Percentiles rank a stretch among this genome's conserved stretches.
Conservation (phyloP, 2,888 invertebrate species). For the Octonoba sinensis region DNA sequence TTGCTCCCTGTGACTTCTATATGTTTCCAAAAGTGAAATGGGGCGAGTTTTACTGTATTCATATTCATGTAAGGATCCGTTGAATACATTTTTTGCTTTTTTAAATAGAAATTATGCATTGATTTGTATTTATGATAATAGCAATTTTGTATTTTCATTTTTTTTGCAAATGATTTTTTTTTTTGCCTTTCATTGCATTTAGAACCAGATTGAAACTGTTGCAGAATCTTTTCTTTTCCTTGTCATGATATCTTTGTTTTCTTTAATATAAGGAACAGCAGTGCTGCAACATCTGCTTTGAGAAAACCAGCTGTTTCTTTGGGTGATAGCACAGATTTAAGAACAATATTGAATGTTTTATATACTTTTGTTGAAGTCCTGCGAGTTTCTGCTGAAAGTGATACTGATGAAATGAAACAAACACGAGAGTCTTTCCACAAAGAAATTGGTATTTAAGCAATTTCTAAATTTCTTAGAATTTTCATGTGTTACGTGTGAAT, state of each 20-base stretch:
- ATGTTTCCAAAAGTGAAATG: too few species aligned
- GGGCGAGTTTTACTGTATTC: too few species aligned
- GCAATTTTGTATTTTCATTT: too few species aligned
- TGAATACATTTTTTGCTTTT: too few species aligned
- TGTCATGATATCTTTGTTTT: background rate
- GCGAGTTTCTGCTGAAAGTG: conserved; percentile 73
- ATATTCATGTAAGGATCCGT: too few species aligned
- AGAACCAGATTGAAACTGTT: too few species aligned
- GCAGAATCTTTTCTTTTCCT: too few species aligned
- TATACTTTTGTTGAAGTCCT: conserved; percentile 97
- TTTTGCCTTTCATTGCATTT: too few species aligned
- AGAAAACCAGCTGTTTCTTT: conserved; percentile 84
- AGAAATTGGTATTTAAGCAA: conserved; percentile 74
- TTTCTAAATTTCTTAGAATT: background rate
- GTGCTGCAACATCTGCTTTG: conserved; percentile 80
- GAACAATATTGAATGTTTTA: conserved; percentile 91
- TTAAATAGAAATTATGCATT: too few species aligned
- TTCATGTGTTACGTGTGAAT: background rate
- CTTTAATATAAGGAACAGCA: conserved; percentile 75
- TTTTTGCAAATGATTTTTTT: too few species aligned
- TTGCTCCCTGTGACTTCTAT: too few species aligned
- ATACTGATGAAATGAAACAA: conserved; percentile 69
- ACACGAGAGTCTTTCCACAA: conserved; percentile 76
- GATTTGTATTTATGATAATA: too few species aligned
- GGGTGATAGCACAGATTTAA: conserved; percentile 90